Conservation (phyloP, 2,888 invertebrate species). For the Galerucella nymphaeae region DNA sequence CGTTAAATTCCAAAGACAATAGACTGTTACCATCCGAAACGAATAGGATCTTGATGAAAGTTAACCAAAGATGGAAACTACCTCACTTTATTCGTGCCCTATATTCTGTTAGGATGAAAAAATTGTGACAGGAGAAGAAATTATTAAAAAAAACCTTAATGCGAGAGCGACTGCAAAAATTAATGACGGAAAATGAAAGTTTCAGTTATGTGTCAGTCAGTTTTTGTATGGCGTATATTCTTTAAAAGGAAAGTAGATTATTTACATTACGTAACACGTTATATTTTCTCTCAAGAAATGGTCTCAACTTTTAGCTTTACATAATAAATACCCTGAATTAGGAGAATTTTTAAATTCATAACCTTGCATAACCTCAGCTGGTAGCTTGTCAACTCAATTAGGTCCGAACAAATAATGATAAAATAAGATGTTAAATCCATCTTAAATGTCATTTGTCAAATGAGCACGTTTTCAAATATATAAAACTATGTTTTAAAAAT, state of each 20-base stretch:
- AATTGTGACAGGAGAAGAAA: background rate
- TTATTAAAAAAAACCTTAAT: background rate
- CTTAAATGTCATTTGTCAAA: no score
- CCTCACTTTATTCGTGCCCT: background rate
- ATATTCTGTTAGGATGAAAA: background rate
- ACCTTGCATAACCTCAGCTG: no score
- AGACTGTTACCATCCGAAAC: background rate
- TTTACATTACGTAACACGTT: background rate
- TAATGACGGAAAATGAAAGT: slow-evolving; percentile 6
- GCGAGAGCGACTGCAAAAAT: background rate
- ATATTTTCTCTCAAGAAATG: background rate
- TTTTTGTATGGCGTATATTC: background rate
- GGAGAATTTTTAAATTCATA: background rate
- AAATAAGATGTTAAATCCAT: no score
- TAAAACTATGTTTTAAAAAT: no score
- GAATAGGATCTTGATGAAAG: background rate
- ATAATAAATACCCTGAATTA: background rate
- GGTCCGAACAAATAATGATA: no score
- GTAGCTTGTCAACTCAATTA: no score
- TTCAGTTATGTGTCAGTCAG: background rate
- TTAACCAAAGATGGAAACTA: background rate
- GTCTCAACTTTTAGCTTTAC: background rate
- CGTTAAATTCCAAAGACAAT: background rate
- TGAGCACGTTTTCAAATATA: no score
- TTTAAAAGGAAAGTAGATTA: background rate